Base-by-base conservation (phyloP, 2,888 invertebrate species). In the Rhimphoctona megacephalus region DNA sequence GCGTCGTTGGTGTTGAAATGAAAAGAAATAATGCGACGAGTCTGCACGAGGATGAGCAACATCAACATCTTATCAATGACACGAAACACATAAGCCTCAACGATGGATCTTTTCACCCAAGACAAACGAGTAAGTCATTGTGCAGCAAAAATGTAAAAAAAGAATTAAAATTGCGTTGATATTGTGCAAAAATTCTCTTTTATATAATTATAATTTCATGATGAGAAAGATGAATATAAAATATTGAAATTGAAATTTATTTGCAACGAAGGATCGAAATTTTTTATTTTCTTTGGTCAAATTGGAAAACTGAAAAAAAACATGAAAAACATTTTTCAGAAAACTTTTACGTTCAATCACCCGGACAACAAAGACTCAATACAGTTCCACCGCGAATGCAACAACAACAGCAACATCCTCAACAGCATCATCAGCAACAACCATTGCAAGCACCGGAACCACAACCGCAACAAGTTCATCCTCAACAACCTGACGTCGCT, bases 321-420 rank as follows among this genome's bases (percentile, higher is more conserved):
- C n/a, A 39, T 39, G 5, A 9, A 6, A n/a, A 14, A 4, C 11
- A n/a, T 30, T 4, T 43, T 76, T 46, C 64, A 76, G 94, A 94
- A 91, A 93, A 92, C 79, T 94, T 93, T 87, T 93, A 94, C 83
- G 89, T 90, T 1, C 94, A 92, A 86, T 90, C 93, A 49, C 90
- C 93, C 81, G 92, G 90, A 90, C 94, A 94, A 81, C 93, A 92
- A 80, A 91, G 93, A 87, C 90, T 92, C 36, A 92, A 88, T 67
- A 83, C 90, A 43, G 91, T 92, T 83, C 92, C 92, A 90, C 94
- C 93, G 88, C 94, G 92, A 90, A 94, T 92, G 93, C 94, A 93
- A 86, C 94, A 94, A 74, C 93, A 92, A 81, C 90, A 89, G 85
- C 43, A 82, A 7, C 85, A 81, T 30, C 82, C 92, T 83, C 92